These are phyloP conservation scores for Coelinius sp. DNA, from an alignment of 2,888 invertebrate genomes.

Conservation along the genomic window DNA sequence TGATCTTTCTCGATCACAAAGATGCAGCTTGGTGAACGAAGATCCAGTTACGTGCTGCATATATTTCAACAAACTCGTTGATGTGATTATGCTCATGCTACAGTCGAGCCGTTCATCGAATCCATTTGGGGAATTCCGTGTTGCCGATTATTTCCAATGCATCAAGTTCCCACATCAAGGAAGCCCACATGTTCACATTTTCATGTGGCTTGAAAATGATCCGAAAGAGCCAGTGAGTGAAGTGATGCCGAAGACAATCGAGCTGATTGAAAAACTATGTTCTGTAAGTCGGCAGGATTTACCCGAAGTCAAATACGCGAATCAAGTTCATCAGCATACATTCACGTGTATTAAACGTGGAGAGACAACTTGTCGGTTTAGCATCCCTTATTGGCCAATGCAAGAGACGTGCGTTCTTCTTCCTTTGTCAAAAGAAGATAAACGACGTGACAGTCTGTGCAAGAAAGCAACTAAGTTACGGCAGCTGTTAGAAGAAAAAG, in stretches of 20 bases:
- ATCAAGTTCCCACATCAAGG: slow-evolving; percentile 67
- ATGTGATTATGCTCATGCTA: slow-evolving; percentile 54
- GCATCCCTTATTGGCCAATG: slow-evolving; percentile 57
- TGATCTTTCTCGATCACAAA: slow-evolving; percentile 21
- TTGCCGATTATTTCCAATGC: slow-evolving; percentile 58
- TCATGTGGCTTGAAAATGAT: slow-evolving; percentile 64
- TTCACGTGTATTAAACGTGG: slow-evolving; percentile 56
- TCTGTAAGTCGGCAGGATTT: slow-evolving; percentile 51
- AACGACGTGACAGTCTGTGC: slow-evolving; percentile 32
- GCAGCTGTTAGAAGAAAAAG: slow-evolving; percentile 45
- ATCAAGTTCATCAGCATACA: slow-evolving; percentile 59
- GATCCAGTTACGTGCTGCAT: slow-evolving; percentile 57
- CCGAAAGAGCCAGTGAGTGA: slow-evolving; percentile 41
- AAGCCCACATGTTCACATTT: slow-evolving; percentile 66
- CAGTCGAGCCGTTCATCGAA: slow-evolving; percentile 52
- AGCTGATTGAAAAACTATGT: slow-evolving; percentile 52
- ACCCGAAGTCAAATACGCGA: slow-evolving; percentile 50
- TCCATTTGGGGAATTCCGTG: slow-evolving; percentile 58
- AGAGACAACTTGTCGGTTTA: slow-evolving; percentile 57
- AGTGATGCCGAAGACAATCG: not conserved
- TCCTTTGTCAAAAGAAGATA: slow-evolving; percentile 46
- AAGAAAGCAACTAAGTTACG: slow-evolving; percentile 37
- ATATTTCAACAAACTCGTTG: slow-evolving; percentile 63
- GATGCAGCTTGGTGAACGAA: slow-evolving; percentile 25
- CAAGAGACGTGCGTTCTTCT: slow-evolving; percentile 50